These are phyloP conservation scores for Flexamia atlantica DNA, from an alignment of 2,888 invertebrate genomes.

Conservation along the genomic window DNA sequence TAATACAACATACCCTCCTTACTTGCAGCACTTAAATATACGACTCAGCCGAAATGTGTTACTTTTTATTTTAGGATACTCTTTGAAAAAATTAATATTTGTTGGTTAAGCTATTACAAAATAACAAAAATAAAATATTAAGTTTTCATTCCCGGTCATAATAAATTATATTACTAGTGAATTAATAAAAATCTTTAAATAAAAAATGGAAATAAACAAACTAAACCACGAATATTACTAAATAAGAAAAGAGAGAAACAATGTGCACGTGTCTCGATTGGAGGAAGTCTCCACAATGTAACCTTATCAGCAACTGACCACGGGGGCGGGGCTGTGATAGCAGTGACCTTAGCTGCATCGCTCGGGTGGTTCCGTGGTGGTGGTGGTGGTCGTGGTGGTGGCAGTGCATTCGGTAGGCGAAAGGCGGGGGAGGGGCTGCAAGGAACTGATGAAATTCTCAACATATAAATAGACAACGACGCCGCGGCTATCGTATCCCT, in stretches of 20 bases:
- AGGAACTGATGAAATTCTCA: constrained; percentile 60
- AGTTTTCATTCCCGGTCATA: no score
- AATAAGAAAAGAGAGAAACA: no score
- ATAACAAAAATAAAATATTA: no score
- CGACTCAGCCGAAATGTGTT: no score
- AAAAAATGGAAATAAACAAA: background rate
- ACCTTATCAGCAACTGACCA: constrained; percentile 6
- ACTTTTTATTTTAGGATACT: no score
- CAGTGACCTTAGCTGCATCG: constrained; percentile 13
- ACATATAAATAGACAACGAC: constrained; percentile 60
- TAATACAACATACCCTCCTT: no score
- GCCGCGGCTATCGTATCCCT: constrained; percentile 20
- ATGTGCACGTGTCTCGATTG: no score
- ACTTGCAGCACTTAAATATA: no score
- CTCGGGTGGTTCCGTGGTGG: background rate
- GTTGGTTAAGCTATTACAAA: no score
- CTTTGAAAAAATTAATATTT: no score
- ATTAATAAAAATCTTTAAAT: no score
- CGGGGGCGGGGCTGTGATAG: constrained; percentile 14
- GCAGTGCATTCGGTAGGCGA: constrained; percentile 52
- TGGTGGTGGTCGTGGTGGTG: constrained; percentile 31
- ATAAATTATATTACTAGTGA: no score
- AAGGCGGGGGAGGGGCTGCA: constrained; percentile 55
- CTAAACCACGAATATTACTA: background rate
- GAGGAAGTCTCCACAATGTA: background rate